These are phyloP conservation scores for Coenobita brevimanus DNA, from an alignment of 1,140 invertebrate genomes.

Conservation along the genomic window DNA sequence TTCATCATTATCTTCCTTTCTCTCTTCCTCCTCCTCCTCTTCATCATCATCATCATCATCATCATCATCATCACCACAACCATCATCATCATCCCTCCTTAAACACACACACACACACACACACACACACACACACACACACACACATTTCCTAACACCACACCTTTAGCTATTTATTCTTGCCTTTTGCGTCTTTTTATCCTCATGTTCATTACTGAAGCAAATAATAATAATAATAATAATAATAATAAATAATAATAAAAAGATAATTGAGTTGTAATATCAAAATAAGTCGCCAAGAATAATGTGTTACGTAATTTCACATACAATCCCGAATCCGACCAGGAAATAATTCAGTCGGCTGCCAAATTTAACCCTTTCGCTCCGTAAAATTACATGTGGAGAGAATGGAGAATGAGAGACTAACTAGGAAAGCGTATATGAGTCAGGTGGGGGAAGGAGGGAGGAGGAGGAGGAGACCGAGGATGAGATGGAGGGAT, in stretches of 20 bases:
- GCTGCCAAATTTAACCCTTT: neutral
- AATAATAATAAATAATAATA: neutral
- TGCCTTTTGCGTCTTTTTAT: neutral
- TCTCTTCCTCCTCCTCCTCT: too few relatives aligned
- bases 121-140: slow-evolving; percentile 1
- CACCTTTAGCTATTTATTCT: too few relatives aligned
- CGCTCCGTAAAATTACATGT: neutral
- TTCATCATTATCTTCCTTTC: too few relatives aligned
- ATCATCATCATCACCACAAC: neutral
- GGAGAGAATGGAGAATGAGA: neutral
- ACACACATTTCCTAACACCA: neutral
- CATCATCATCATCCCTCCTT: too few relatives aligned
- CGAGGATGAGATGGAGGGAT: too few relatives aligned
- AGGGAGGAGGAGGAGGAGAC: too few relatives aligned
- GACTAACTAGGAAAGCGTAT: too few relatives aligned
- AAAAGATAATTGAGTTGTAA: too few relatives aligned
- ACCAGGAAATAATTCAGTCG: neutral
- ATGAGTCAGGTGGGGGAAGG: too few relatives aligned
- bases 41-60: neutral
- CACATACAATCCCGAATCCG: neutral
- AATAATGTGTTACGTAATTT: neutral
- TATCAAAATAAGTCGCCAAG: too few relatives aligned
- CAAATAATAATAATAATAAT: neutral
- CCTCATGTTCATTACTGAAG: too few relatives aligned
- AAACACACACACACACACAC: too few relatives aligned